Percentiles rank a stretch among this genome's conserved stretches.
phyloP scores from a whole-genome alignment of 2,797 vertebrate genomes.

The Coranthus polyacanthus region DNA sequence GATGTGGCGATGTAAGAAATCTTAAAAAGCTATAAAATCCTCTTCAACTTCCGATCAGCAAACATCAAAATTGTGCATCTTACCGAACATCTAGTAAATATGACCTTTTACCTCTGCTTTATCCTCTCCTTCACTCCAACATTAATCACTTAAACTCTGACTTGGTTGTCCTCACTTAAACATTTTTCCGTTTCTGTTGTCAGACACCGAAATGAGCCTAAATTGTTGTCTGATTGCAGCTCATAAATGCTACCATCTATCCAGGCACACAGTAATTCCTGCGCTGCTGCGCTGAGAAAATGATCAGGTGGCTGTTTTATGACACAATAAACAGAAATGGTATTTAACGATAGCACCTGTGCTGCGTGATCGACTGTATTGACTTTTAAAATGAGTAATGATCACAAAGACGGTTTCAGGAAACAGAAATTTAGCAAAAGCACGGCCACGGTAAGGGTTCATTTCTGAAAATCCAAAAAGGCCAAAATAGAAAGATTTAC shows the following conservation, averaged over 20 bases:
- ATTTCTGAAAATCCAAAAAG: neutral
- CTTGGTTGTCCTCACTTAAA: neutral
- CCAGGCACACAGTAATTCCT: neutral
- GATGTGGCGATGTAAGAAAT: no score
- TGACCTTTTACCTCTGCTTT: neutral
- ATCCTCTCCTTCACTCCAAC: conserved; percentile 1
- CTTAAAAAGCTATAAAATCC: no score
- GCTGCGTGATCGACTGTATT: neutral
- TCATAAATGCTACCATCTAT: neutral
- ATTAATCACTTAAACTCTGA: neutral
- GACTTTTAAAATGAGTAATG: neutral
- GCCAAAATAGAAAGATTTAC: neutral
- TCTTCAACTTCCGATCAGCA: no score
- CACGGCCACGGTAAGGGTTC: neutral
- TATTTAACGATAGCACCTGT: neutral
- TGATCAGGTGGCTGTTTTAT: neutral
- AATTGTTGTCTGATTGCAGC: neutral
- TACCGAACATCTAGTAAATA: no score
- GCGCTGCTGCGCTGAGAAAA: neutral
- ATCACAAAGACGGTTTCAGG: neutral
- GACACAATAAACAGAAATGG: conserved; percentile 1
- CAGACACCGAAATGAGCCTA: neutral
- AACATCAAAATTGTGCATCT: no score
- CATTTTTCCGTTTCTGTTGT: neutral
- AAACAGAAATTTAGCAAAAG: neutral